These are phyloP conservation scores for Oryzias woworae DNA, from an alignment of 2,113 vertebrate genomes.

Conservation along the genomic window DNA sequence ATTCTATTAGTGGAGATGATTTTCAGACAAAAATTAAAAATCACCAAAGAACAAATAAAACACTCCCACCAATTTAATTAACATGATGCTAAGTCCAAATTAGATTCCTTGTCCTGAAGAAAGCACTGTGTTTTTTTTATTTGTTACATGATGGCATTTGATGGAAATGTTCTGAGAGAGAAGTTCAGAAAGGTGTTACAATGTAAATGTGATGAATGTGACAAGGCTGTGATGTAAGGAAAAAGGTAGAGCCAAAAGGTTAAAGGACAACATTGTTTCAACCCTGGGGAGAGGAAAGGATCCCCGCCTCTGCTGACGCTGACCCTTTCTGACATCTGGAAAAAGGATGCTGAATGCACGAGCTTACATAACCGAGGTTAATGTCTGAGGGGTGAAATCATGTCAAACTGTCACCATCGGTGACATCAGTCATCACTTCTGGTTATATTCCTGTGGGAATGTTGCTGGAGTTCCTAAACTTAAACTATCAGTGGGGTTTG, in stretches of 20 bases:
- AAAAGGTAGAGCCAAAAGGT: constrained; percentile 8
- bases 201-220: constrained; percentile 11
- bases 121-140: too few relatives aligned
- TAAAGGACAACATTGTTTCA: constrained; percentile 5
- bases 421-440: constrained; percentile 29
- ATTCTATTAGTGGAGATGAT: too few relatives aligned
- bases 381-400: constrained; percentile 32
- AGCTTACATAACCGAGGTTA: constrained; percentile 54
- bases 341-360: constrained; percentile 41
- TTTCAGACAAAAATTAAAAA: too few relatives aligned
- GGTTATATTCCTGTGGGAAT: constrained; percentile 18
- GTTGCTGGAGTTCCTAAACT: constrained; percentile 5
- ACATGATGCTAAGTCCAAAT: too few relatives aligned
- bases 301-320: constrained; percentile 23
- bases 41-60: too few relatives aligned
- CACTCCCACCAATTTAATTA: too few relatives aligned
- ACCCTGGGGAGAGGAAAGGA: constrained; percentile 31
- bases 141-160: too few relatives aligned
- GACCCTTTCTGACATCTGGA: constrained; percentile 48
- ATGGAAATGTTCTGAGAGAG: too few relatives aligned
- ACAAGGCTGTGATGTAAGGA: constrained; percentile 26
- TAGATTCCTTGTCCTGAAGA: too few relatives aligned
- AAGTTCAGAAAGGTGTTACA: background rate
- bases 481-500: constrained; percentile 27
- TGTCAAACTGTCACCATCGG: constrained; percentile 54